Percentiles rank a stretch among this genome's conserved stretches.
Evolutionary conservation across 2,113 vertebrate species (phyloP).

Genomic region (Pardalotus punctatus): DNA sequence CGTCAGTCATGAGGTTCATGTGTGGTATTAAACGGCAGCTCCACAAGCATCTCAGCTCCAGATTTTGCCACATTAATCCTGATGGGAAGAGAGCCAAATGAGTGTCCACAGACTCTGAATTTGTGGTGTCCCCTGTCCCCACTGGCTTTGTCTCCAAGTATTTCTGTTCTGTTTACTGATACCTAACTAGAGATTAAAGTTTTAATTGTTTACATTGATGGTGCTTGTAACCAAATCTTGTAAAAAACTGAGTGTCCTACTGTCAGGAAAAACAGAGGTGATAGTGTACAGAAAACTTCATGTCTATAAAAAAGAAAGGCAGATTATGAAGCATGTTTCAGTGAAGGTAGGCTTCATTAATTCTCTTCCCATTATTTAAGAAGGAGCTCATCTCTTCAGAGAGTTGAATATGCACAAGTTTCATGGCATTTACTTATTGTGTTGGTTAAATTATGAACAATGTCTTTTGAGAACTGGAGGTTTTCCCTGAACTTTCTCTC

Average conservation of each 20-base stretch:
- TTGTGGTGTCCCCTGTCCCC: neutral
- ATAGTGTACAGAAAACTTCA: neutral
- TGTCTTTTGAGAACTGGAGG: neutral
- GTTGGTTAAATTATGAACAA: neutral
- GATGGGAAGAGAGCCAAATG: neutral
- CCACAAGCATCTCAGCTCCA: neutral
- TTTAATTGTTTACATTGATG: constrained; percentile 20
- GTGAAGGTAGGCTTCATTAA: neutral
- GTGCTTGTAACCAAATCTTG: constrained; percentile 25
- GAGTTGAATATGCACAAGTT: neutral
- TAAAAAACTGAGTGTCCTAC: neutral
- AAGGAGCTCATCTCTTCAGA: neutral
- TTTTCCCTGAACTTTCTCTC: neutral
- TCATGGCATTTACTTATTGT: neutral
- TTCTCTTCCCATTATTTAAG: neutral
- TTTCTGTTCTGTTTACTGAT: neutral
- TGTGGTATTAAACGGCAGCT: neutral
- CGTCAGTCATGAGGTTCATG: neutral
- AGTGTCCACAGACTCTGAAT: neutral
- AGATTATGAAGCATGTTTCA: neutral
- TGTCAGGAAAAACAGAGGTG: neutral
- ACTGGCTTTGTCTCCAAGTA: neutral
- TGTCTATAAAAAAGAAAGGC: neutral
- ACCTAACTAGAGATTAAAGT: neutral
- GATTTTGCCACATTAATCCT: neutral